A percentile compares a stretch with the other conserved stretches of the same genome.
phyloP scores from a whole-genome alignment of 2,797 vertebrate genomes.

The Acridotheres tristis region DNA sequence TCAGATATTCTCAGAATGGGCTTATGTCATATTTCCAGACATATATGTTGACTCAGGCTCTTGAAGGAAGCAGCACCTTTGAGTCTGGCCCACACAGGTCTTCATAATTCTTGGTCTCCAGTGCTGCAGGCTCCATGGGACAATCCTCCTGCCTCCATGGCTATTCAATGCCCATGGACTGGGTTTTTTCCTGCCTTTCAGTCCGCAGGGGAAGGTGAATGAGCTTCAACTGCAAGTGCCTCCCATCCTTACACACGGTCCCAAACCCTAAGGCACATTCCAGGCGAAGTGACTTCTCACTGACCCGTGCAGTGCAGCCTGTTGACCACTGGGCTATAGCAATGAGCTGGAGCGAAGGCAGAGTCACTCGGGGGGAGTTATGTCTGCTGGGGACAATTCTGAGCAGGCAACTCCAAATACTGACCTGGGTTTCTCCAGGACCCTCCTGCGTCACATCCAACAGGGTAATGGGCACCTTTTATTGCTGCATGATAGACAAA shows the following conservation, averaged over 20 bases:
- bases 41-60: not conserved
- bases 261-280: not conserved
- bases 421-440: not conserved
- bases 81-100: not conserved
- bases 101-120: not conserved
- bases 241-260: too few relatives aligned
- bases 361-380: not conserved
- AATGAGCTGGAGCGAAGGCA: not conserved
- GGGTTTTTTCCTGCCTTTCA: not conserved
- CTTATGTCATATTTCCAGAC: not conserved
- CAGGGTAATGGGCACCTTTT: not conserved
- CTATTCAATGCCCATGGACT: rapidly evolving
- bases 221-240: not conserved
- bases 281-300: not conserved
- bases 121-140: not conserved
- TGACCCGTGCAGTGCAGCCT: not conserved
- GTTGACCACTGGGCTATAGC: constrained; percentile 4
- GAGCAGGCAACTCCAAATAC: not conserved
- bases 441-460: not conserved
- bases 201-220: not conserved
- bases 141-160: not conserved
- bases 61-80: not conserved
- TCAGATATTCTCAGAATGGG: not conserved
- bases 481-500: not conserved
- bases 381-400: not conserved